Percentiles rank a stretch among this genome's conserved stretches.
Conservation (phyloP, 1,140 invertebrate species). For the Schlechtendalia chinensis region DNA sequence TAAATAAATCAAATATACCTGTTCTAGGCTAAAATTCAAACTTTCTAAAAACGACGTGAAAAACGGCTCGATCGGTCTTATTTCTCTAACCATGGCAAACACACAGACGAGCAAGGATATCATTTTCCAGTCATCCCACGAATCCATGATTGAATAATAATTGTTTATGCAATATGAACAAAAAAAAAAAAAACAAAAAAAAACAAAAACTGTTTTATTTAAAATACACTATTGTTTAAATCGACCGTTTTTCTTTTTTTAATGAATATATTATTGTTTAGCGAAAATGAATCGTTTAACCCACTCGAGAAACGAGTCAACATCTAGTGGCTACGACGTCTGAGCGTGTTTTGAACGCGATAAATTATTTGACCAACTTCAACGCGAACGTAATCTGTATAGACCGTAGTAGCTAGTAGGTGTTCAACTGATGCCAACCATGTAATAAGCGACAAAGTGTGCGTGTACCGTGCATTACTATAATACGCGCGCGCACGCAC, state of each 20-base stretch:
- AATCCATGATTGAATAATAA: conserved; percentile 10
- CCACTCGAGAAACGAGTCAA: too few relatives aligned
- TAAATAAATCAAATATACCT: conserved; percentile 29
- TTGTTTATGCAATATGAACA: neutral
- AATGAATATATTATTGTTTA: too few relatives aligned
- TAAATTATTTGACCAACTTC: too few relatives aligned
- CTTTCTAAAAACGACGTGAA: conserved; percentile 46
- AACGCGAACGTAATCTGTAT: neutral
- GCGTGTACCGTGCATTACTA: neutral
- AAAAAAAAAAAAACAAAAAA: neutral
- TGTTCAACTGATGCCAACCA: conserved; percentile 24
- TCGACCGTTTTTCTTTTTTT: neutral
- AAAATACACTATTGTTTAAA: too few relatives aligned
- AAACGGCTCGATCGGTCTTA: conserved; percentile 50
- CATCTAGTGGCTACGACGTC: too few relatives aligned
- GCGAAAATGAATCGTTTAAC: too few relatives aligned
- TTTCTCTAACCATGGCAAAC: conserved; percentile 47
- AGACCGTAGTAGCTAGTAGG: neutral
- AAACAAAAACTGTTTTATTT: too few relatives aligned
- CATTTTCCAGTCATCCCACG: conserved; percentile 13
- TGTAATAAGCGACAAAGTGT: neutral
- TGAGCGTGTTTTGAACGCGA: neutral
- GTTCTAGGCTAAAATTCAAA: conserved; percentile 34
- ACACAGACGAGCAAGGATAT: conserved; percentile 48
- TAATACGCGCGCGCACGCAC: neutral